Base-by-base conservation (phyloP, 2,888 invertebrate genomes). In the Danaus chrysippus region DNA sequence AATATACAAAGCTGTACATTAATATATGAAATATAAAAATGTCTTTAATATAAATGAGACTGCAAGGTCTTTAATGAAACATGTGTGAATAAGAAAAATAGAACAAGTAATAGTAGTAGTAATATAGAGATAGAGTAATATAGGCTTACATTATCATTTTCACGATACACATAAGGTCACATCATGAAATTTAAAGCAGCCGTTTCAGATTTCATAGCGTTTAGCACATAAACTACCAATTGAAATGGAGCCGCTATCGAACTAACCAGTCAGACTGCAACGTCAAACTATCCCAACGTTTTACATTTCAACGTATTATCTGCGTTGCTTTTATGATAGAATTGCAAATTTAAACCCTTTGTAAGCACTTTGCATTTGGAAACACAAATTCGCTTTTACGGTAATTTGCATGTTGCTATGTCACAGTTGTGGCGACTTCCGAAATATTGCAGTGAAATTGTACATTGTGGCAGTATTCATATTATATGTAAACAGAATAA, bases 301-400 rank as follows among this genome's bases (percentile, higher is more conserved):
- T 84, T 79, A 82, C 83, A 84, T 86, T 84, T 77, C 77, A 75
- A 75, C 82, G 81, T 84, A 87, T 87, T 84, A 87, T 87, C 80
- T 82, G 82, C 83, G 81, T 82, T 79, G 83, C 80, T 83, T 78
- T 80, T 86, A 87, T 86, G 82, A 87, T 87, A 84, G 90, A 90
- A 88, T 91, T 89, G 87, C 88, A 89, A 90, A 91, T 91, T 88
- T 88, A 83, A 89, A 85, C 88, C 87, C 86, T 87, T 87, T 85
- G 88, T 88, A 89, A 88, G 84, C 87, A 84, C 78, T 87, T 80
- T 78, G 86, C 84, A 86, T 89, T 88, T 81, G 79, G 79, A 76
- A 85, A 91, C 90, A 89, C 87, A 87, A 89, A 87, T 88, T 89
- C 79, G 87, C 90, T 91, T 90, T 91, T 85, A 91, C 81, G 84